Percentiles rank a stretch among this genome's conserved stretches.
Evolutionary conservation across 2,888 invertebrate genomes (phyloP).

Genomic region (Acleris cristana): DNA sequence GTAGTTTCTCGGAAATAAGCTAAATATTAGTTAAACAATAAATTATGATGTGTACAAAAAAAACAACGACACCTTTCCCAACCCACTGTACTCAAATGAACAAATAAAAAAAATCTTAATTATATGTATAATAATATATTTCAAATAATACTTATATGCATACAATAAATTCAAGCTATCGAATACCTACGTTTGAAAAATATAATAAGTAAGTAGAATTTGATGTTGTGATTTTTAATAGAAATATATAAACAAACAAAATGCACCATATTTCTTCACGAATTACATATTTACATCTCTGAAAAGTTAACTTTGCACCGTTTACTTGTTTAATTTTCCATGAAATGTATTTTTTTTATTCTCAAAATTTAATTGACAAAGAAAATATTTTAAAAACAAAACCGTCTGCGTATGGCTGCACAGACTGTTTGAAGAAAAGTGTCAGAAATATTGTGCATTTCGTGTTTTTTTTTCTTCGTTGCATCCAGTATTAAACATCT

Average conservation of each 20-base stretch:
- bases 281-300: not conserved
- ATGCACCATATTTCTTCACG: constrained; percentile 3
- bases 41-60: too few relatives aligned
- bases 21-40: too few relatives aligned
- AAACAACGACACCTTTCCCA: too few relatives aligned
- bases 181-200: too few relatives aligned
- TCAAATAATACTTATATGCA: too few relatives aligned
- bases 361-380: not conserved
- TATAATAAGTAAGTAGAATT: not conserved
- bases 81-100: too few relatives aligned
- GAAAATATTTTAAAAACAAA: constrained; percentile 8
- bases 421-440: constrained; percentile 44
- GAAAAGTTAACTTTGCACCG: not conserved
- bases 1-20: too few relatives aligned
- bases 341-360: not conserved
- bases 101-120: too few relatives aligned
- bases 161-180: too few relatives aligned
- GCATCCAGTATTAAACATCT: not conserved
- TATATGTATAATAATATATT: too few relatives aligned
- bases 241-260: not conserved
- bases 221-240: not conserved
- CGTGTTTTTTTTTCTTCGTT: not conserved
- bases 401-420: constrained; percentile 66
- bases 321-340: not conserved
- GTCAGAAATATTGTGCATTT: constrained; percentile 35